phyloP scores from a whole-genome alignment of 2,113 vertebrate species.

The Thalassoma bifasciatum region DNA sequence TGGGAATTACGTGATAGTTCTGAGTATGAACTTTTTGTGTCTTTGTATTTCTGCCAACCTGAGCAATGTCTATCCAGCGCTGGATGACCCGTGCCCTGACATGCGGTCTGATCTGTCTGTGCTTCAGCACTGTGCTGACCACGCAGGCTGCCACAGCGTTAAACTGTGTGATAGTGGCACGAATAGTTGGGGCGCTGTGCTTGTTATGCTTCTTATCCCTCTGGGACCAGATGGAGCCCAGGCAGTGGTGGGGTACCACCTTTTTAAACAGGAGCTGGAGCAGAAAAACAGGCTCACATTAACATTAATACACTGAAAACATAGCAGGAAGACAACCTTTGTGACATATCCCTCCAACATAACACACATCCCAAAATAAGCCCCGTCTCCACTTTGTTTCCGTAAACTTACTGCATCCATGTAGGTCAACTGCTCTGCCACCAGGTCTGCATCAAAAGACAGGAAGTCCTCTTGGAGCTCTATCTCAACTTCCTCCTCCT shows the following conservation, averaged over 20 bases:
- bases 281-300: conserved; percentile 7
- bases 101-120: conserved; percentile 86
- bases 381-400: conserved; percentile 6
- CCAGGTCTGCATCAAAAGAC: conserved; percentile 87
- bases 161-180: conserved; percentile 95
- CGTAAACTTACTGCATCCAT: conserved; percentile 91
- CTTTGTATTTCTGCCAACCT: conserved; percentile 76
- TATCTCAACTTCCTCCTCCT: conserved; percentile 87
- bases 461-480: conserved; percentile 88
- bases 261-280: conserved; percentile 92
- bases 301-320: not conserved
- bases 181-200: conserved; percentile 89
- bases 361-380: not conserved
- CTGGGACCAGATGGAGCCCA: conserved; percentile 94
- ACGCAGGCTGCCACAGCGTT: conserved; percentile 93
- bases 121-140: conserved; percentile 88
- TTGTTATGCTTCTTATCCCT: conserved; percentile 93
- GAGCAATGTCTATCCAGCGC: conserved; percentile 95
- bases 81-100: conserved; percentile 92
- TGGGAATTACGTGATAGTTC: not conserved
- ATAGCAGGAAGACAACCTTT: not conserved
- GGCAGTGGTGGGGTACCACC: conserved; percentile 93
- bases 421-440: conserved; percentile 95
- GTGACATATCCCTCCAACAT: not conserved
- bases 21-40: not conserved